Evolutionary conservation across 1,140 invertebrate species (phyloP).

Genomic region (Drosophila chauvacae): DNA sequence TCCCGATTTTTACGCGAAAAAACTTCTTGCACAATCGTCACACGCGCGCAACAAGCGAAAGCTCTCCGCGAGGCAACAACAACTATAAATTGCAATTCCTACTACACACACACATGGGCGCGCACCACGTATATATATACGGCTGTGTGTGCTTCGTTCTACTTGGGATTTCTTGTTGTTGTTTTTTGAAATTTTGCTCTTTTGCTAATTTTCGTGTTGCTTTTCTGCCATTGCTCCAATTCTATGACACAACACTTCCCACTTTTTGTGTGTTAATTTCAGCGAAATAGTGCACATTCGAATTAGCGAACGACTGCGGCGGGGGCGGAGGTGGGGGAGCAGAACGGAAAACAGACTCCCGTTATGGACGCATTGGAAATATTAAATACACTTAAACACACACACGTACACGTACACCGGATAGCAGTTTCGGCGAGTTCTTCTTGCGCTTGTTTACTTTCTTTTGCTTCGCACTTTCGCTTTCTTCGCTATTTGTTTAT

Average conservation of each 20-base stretch:
- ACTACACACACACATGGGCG: constrained; percentile 55
- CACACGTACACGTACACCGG: constrained; percentile 11
- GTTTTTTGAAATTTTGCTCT: constrained; percentile 28
- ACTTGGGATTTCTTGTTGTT: constrained; percentile 42
- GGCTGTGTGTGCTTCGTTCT: constrained; percentile 22
- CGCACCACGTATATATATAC: constrained; percentile 18
- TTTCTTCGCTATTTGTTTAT: constrained; percentile 57
- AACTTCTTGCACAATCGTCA: constrained; percentile 69
- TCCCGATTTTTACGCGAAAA: constrained; percentile 39
- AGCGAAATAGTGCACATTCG: constrained; percentile 57
- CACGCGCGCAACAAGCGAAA: constrained; percentile 80
- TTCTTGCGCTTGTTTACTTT: constrained; percentile 40
- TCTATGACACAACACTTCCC: constrained; percentile 70
- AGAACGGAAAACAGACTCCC: constrained; percentile 41
- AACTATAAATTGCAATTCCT: constrained; percentile 78
- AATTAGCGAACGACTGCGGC: constrained; percentile 18
- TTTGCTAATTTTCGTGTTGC: constrained; percentile 55
- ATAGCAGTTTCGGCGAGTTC: constrained; percentile 25
- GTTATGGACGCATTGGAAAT: constrained; percentile 54
- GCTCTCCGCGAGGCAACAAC: constrained; percentile 65
- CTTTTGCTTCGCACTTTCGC: constrained; percentile 31
- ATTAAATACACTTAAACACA: constrained; percentile 41
- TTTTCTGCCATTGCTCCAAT: constrained; percentile 67
- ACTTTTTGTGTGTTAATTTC: constrained; percentile 55
- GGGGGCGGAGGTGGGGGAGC: background rate